phyloP scores from a whole-genome alignment of 2,797 vertebrate species.

The Micropoecilia bifurca region DNA sequence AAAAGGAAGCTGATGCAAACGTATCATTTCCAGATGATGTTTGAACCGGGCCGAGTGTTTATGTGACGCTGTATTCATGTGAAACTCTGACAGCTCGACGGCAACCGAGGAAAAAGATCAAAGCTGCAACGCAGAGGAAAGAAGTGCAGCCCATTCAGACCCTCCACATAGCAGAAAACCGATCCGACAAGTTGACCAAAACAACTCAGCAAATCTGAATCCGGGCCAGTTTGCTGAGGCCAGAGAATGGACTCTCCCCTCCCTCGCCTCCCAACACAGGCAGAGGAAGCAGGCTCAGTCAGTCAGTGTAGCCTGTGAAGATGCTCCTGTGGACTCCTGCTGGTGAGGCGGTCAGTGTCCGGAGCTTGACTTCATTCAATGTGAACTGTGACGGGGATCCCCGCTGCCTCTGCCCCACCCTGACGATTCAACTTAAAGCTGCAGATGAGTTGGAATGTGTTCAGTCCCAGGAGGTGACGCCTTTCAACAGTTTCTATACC shows the following conservation, averaged over 20 bases:
- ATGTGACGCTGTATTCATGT: slow-evolving; percentile 31
- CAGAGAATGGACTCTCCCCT: slow-evolving; percentile 4
- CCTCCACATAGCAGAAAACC: slow-evolving; percentile 21
- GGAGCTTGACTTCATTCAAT: slow-evolving; percentile 49
- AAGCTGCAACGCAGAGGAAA: slow-evolving; percentile 30
- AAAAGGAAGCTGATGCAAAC: slow-evolving; percentile 24
- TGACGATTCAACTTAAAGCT: slow-evolving; percentile 18
- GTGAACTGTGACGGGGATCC: slow-evolving; percentile 38
- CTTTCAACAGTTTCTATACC: not conserved
- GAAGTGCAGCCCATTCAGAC: slow-evolving; percentile 27
- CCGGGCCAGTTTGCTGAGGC: slow-evolving; percentile 21
- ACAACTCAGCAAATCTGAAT: slow-evolving; percentile 21
- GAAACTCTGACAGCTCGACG: slow-evolving; percentile 43
- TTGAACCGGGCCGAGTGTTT: slow-evolving; percentile 13
- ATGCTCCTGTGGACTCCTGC: slow-evolving; percentile 29
- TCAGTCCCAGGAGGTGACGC: not conserved
- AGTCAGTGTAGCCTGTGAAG: slow-evolving; percentile 11
- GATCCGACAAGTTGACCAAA: slow-evolving; percentile 32
- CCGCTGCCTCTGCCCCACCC: slow-evolving; percentile 5
- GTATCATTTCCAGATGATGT: slow-evolving; percentile 35
- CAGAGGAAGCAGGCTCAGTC: slow-evolving; percentile 6
- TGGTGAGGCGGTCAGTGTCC: slow-evolving; percentile 18
- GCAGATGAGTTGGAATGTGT: not conserved
- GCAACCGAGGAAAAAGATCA: slow-evolving; percentile 38
- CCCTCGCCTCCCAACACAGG: not conserved